Percentiles rank a stretch among this genome's conserved stretches.
Evolutionary conservation across 1,140 invertebrate genomes (phyloP).

Genomic region (Thaumatotibia leucotreta): DNA sequence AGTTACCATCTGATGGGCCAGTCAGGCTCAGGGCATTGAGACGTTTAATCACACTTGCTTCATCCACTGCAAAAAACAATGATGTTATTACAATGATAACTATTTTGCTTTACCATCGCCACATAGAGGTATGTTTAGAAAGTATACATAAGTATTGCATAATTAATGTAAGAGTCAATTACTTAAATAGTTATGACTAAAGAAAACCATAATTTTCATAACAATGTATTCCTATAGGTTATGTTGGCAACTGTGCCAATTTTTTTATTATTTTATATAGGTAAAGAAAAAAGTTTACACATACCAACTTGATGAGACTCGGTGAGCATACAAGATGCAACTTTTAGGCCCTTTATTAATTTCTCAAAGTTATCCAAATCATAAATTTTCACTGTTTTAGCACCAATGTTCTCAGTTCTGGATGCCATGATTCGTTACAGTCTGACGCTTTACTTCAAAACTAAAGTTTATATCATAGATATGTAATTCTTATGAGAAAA

Average conservation of each 20-base stretch:
- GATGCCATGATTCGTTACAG: conserved; percentile 29
- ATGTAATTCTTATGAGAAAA: background rate
- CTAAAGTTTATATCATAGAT: background rate
- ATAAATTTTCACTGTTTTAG: conserved; percentile 74
- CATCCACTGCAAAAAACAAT: conserved; percentile 66
- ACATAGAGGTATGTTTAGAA: no score
- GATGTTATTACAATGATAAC: no score
- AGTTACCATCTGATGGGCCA: conserved; percentile 50
- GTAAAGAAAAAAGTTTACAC: conserved; percentile 14
- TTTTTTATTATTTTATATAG: background rate
- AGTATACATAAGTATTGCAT: conserved; percentile 13
- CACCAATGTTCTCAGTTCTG: conserved; percentile 47
- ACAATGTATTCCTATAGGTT: background rate
- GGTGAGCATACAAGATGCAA: conserved; percentile 79
- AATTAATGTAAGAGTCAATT: background rate
- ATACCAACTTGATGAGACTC: conserved; percentile 72
- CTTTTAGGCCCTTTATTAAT: conserved; percentile 77
- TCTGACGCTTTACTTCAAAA: background rate
- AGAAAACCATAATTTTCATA: background rate
- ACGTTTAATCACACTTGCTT: conserved; percentile 64
- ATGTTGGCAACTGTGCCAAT: background rate
- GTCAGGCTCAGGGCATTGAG: conserved; percentile 57
- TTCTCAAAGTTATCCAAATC: conserved; percentile 76
- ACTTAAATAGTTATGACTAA: background rate
- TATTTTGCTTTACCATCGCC: no score